Base-by-base conservation (phyloP, 2,888 invertebrate species). In the Pristionchus arcanus region DNA sequence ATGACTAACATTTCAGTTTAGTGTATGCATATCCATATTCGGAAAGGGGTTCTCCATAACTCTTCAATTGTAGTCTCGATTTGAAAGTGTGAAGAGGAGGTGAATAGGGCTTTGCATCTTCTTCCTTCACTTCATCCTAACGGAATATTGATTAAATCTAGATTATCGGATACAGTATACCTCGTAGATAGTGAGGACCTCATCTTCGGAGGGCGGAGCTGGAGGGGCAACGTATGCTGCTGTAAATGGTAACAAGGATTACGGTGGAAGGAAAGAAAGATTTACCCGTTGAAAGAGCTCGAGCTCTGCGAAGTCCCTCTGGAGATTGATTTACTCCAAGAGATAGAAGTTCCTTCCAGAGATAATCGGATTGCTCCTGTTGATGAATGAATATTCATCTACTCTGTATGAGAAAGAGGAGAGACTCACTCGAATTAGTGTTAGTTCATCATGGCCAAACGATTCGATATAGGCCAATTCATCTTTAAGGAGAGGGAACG, bases 1-100 rank as follows among this genome's bases (percentile, higher is more conserved):
- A 42, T 49, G 0, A 28, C 84, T 55, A 37, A 66, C 66, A 86
- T 28, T 86, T 85, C 34, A 85, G 85, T 63, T 85, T 85, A 21
- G 85, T 85, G 63, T 85, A 85, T 11, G 85, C 85, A 34, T 85
- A 85, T 85, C 85, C 85, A 28, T 85, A 85, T 34, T 85, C 59
- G 2, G 85, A 63, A 11, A 63, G 55, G 1, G 59, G 59, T 63
- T 85, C 83, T 83, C 83, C 83, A 49, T 83, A 83, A 31, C 83
- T 83, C 53, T 83, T 83, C 83, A 83, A 31, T 53, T 83, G 49
- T n/a, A 83, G n/a, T 53, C 83, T 25, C 19, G 49, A 28, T 28
- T 53, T 49, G 53, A 83, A 83, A 49, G 83, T 83, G 7, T 83
- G 83, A 25, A 83, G 49, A 83, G 83, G 53, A 42, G 83, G 49